phyloP scores from a whole-genome alignment of 64 coral and sea anemone species.

The Montipora sp. region DNA sequence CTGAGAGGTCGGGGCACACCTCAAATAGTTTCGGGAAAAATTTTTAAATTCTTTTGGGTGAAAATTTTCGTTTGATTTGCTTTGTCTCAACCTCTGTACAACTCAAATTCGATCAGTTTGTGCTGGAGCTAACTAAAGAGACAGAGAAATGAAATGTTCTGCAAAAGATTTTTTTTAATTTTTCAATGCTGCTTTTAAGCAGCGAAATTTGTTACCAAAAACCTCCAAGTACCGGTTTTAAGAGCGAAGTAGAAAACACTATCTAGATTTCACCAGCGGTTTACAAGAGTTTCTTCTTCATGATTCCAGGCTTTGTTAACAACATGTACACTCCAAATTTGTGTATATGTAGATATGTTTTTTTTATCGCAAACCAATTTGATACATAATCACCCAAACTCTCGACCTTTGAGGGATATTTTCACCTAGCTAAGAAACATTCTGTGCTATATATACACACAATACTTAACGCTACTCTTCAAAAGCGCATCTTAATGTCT shows the following conservation, averaged over 20 bases:
- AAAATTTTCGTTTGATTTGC: neutral
- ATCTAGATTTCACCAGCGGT: neutral
- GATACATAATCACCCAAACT: neutral
- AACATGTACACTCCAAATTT: neutral
- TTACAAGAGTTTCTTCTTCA: slow-evolving; percentile 5
- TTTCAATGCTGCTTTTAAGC: neutral
- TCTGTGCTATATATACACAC: neutral
- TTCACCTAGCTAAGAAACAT: neutral
- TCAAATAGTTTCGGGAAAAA: slow-evolving; percentile 32
- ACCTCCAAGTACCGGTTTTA: neutral
- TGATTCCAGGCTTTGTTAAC: neutral
- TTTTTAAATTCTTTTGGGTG: neutral
- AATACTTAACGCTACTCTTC: neutral
- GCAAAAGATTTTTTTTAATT: neutral
- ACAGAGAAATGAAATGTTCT: too few relatives aligned
- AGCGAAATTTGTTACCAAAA: neutral
- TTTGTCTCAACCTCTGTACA: neutral
- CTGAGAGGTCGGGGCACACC: slow-evolving; percentile 6
- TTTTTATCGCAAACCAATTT: neutral
- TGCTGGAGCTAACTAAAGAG: too few relatives aligned
- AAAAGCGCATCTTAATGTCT: slow-evolving; percentile 6
- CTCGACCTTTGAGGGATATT: slow-evolving; percentile 5
- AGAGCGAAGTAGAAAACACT: neutral
- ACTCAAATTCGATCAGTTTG: neutral
- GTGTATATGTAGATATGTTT: neutral